These are phyloP conservation scores for Ia io DNA, from an alignment of 2,113 vertebrate species.

Conservation along the genomic window DNA sequence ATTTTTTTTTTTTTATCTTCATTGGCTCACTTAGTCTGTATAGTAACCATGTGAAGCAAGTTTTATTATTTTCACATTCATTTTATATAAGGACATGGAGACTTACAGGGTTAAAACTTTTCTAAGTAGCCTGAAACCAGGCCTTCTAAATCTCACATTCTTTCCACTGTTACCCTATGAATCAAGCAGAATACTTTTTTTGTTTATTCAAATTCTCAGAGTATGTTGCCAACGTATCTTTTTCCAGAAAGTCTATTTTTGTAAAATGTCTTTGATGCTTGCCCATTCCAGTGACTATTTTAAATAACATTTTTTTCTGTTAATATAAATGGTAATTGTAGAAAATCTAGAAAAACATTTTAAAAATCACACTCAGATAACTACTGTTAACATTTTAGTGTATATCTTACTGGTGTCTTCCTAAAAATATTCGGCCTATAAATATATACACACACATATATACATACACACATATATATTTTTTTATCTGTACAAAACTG, in stretches of 20 bases:
- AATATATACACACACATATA: background rate
- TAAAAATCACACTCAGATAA: background rate
- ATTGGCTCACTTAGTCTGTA: background rate
- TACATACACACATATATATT: background rate
- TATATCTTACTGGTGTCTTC: conserved; percentile 14
- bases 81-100: background rate
- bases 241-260: conserved; percentile 60
- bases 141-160: background rate
- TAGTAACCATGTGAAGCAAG: background rate
- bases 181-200: conserved; percentile 1
- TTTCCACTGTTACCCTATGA: background rate
- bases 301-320: conserved; percentile 28
- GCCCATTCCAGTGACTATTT: conserved; percentile 39
- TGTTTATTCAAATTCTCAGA: conserved; percentile 19
- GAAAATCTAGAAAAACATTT: conserved; percentile 40
- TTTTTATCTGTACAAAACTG: background rate
- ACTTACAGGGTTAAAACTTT: background rate
- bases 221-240: conserved; percentile 27
- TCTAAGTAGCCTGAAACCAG: background rate
- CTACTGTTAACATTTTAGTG: background rate
- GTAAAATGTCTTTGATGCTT: conserved; percentile 39
- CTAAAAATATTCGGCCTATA: conserved; percentile 36
- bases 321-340: conserved; percentile 50
- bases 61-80: background rate
- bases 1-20: background rate